Base-by-base conservation (phyloP, 2,888 invertebrate genomes). In the Tetragnatha montana region DNA sequence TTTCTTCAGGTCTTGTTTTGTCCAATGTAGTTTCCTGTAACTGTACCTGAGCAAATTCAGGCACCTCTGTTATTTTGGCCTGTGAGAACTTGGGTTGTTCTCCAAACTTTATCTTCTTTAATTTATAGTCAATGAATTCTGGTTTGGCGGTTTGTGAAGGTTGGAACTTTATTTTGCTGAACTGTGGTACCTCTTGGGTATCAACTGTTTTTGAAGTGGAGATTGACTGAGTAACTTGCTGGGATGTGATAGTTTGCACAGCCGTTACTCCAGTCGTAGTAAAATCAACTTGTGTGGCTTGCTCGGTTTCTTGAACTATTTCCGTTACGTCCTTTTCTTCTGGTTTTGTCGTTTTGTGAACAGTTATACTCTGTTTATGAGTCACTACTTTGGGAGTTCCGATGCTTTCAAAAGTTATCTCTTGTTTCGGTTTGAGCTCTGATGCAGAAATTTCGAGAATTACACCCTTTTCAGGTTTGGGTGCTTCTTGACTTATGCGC, bases 391-490 rank as follows among this genome's bases (percentile, higher is more conserved):
- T 71, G n/a, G 81, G 76, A 14, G 74, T 51, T 89, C 79, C 80
- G 78, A 74, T 85, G 12, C 89, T 91, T 70, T 82, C 79, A 47
- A 89, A 22, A 22, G 60, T 81, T 12, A 91, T 91, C 17, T 89
- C 89, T 69, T 81, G 86, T 60, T 89, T 91, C n/a, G 82, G 86
- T 35, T 82, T 89, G 7, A 35, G 75, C 74, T 88, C 80, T 69
- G 69, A 71, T 21, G 76, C 73, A 35, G 73, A 80, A 14, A 89
- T 79, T 19, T 87, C 87, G 10, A 83, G 35, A 10, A 49, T 19
- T n/a, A n/a, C 21, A 7, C 22, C 47, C 68, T 83, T 76, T 19
- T 86, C 73, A 49, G 68, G 83, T 10, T 8, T 92, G 12, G 22
- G 75, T 60, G 51, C 81, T 49, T 12, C 14, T 74, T 83, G 60